Conservation (phyloP, 2,797 vertebrate species). For the Oophaga sylvatica region DNA sequence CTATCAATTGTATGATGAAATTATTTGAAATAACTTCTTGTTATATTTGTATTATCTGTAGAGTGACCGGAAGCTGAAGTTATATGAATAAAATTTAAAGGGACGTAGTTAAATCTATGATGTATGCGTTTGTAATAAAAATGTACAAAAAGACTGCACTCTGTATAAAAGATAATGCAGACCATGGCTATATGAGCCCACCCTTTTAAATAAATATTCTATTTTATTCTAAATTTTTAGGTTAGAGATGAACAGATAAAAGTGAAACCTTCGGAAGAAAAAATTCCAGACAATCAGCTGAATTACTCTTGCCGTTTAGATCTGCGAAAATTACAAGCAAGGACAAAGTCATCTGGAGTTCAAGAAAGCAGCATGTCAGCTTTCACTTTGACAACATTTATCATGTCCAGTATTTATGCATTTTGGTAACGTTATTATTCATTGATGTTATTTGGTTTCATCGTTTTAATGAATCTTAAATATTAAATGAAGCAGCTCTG, state of each 20-base stretch:
- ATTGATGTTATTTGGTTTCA: neutral
- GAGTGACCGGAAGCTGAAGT: too few relatives aligned
- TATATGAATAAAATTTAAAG: too few relatives aligned
- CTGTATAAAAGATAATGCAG: neutral
- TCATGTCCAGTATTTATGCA: neutral
- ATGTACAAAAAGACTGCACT: too few relatives aligned
- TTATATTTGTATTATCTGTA: too few relatives aligned
- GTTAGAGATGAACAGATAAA: constrained; percentile 37
- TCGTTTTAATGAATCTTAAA: too few relatives aligned
- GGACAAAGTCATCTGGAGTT: neutral
- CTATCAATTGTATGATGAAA: too few relatives aligned
- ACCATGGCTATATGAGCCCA: too few relatives aligned
- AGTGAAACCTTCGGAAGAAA: constrained; percentile 2
- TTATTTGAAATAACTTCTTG: too few relatives aligned
- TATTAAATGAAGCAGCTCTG: neutral
- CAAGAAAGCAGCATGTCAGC: neutral
- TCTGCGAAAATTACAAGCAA: neutral
- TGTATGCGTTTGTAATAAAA: too few relatives aligned
- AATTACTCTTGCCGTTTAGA: constrained; percentile 38
- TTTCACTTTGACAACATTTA: neutral
- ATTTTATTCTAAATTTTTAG: neutral
- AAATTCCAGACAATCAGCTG: constrained; percentile 37
- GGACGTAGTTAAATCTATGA: too few relatives aligned
- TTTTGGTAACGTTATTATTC: neutral
- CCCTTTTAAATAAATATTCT: neutral